phyloP scores from a whole-genome alignment of 2,797 vertebrate species.

The Silurus aristotelis region DNA sequence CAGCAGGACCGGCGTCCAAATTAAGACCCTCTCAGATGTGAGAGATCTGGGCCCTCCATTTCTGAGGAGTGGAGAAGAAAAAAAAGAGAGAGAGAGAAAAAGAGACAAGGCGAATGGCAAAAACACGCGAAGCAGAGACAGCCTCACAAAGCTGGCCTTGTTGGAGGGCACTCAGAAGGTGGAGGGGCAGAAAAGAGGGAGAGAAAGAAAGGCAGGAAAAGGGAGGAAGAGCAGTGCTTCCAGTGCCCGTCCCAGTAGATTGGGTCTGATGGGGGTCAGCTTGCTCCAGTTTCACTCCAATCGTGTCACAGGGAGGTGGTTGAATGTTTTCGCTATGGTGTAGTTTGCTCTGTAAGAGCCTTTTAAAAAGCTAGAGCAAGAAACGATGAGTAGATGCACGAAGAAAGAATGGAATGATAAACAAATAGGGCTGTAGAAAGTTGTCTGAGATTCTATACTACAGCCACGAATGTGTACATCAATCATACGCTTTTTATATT shows the following conservation, averaged over 20 bases:
- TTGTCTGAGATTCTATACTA: no score
- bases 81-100: conserved; percentile 5
- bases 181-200: conserved; percentile 53
- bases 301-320: conserved; percentile 43
- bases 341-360: conserved; percentile 32
- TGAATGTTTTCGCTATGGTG: conserved; percentile 22
- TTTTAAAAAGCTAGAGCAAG: conserved; percentile 6
- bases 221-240: conserved; percentile 43
- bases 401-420: neutral
- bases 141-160: conserved; percentile 48
- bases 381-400: neutral
- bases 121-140: conserved; percentile 40
- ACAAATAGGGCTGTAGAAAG: neutral
- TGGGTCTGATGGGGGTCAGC: conserved; percentile 48
- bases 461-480: no score
- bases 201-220: conserved; percentile 54
- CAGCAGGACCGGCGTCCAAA: conserved; percentile 76
- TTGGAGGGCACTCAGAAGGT: conserved; percentile 46
- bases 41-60: conserved; percentile 67
- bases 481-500: no score
- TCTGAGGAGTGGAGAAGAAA: conserved; percentile 36
- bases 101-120: conserved; percentile 9
- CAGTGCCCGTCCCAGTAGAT: conserved; percentile 48
- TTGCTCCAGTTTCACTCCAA: conserved; percentile 47
- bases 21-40: conserved; percentile 78